Evolutionary conservation across 2,113 vertebrate genomes (phyloP), one percentile per base, ranked within the genome.

Genomic region (Ancistrus triradiatus): DNA sequence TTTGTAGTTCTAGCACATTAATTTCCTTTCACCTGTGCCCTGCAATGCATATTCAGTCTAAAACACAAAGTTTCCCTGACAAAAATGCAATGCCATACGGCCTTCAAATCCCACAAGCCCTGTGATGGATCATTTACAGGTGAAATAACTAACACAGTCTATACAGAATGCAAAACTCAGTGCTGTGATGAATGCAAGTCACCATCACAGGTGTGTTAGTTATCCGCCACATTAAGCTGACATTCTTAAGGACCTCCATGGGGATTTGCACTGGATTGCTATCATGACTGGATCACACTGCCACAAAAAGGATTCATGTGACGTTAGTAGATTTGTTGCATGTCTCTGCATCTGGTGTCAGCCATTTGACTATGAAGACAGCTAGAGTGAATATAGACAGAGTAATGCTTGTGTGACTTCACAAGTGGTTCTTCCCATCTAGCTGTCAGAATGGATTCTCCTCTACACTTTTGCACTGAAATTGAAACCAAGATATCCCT

Each of bases 401-500:
- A 25, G 48, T 59, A 49, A 38, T 33, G 24, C 6, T 28, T 31
- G 2, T 40, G 51, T 25, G 43, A 57, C 60, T 74, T 47, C 59
- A 42, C 40, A 22, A 49, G 50, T 22, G 14, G 17, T 47, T 64
- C 48, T 50, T 4, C 25, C 15, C 35, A 59, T 51, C 49, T 68
- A 14, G 19, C 47, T 50, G 38, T 61, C 46, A 63, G 50, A 50
- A 62, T 35, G 24, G 8, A 38, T 66, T 60, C 15, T 57, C 55
- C 8, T 53, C 35, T 50, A 44, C 48, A 63, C 33, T 46, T 56
- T 44, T 53, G 11, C 48, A 35, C 27, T 62, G 55, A 28, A 40
- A 35, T 58, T 57, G 50, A 44, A 66, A 53, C 33, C 10, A 42
- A 60, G 51, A 63, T 31, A 8, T 63, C 63, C 65, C 44, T 48